Evolutionary conservation across 1,140 invertebrate species (phyloP).

Genomic region (Anoplolepis gracilipes): DNA sequence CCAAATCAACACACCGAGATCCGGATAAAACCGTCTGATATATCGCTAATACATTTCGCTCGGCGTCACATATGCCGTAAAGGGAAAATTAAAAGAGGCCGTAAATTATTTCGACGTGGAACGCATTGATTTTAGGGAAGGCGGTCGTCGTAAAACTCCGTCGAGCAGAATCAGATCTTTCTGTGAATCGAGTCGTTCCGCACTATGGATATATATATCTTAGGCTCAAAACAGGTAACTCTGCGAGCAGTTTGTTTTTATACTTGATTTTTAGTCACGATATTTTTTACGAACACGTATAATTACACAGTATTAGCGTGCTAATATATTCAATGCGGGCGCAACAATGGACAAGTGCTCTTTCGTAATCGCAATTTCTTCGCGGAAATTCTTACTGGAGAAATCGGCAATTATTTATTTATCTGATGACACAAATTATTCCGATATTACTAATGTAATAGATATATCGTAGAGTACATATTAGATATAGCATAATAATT

Average conservation of each 20-base stretch:
- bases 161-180: conserved; percentile 64
- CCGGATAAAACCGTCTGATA: conserved; percentile 28
- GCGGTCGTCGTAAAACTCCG: conserved; percentile 64
- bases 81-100: conserved; percentile 29
- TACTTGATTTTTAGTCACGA: conserved; percentile 48
- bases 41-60: not conserved
- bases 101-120: conserved; percentile 66
- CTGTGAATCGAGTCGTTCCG: conserved; percentile 47
- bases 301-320: conserved; percentile 40
- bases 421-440: conserved; percentile 21
- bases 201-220: not conserved
- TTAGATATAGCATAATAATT: not conserved
- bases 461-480: not conserved
- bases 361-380: conserved; percentile 39
- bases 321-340: conserved; percentile 4
- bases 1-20: not conserved
- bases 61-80: conserved; percentile 35
- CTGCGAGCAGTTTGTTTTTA: not conserved
- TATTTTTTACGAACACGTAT: conserved; percentile 43
- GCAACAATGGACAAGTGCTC: conserved; percentile 42
- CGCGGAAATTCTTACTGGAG: conserved; percentile 2
- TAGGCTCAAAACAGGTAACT: conserved; percentile 59
- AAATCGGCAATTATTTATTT: conserved; percentile 36
- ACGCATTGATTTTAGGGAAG: conserved; percentile 56
- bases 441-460: conserved; percentile 31